phyloP scores from a whole-genome alignment of 2,113 vertebrate genomes.

The Macaca nemestrina region DNA sequence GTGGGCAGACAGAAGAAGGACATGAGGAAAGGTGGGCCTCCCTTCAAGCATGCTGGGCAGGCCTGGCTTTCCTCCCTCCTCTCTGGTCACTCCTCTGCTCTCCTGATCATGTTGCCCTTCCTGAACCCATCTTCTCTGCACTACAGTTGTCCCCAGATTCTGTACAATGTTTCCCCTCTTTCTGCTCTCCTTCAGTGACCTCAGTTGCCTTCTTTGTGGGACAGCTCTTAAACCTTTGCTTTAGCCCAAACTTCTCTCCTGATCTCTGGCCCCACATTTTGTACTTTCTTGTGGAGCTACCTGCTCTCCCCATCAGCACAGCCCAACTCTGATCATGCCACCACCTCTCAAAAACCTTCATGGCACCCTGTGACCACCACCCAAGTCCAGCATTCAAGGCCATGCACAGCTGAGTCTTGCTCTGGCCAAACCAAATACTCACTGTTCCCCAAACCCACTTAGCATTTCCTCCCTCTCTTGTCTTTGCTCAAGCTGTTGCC shows the following conservation, averaged over 20 bases:
- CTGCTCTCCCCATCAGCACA: background rate
- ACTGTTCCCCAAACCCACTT: background rate
- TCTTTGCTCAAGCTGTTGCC: background rate
- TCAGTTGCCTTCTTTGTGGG: background rate
- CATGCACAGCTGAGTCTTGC: background rate
- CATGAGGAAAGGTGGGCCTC: accelerated
- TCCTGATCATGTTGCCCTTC: background rate
- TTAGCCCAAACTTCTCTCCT: background rate
- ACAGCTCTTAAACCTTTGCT: background rate
- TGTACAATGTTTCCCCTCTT: background rate
- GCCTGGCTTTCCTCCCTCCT: background rate
- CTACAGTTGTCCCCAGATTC: background rate
- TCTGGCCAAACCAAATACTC: background rate
- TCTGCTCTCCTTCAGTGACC: background rate
- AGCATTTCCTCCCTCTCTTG: background rate
- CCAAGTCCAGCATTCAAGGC: background rate
- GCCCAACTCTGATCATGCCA: background rate
- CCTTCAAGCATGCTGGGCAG: background rate
- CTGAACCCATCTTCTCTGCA: background rate
- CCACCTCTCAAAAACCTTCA: background rate
- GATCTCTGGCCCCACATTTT: background rate
- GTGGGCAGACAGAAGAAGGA: background rate
- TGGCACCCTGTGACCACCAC: accelerated
- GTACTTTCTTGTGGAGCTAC: background rate
- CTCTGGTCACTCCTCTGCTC: background rate